Evolutionary conservation across 2,797 vertebrate species (phyloP), one percentile per base, ranked within the genome.

Genomic region (Semotilus atromaculatus): DNA sequence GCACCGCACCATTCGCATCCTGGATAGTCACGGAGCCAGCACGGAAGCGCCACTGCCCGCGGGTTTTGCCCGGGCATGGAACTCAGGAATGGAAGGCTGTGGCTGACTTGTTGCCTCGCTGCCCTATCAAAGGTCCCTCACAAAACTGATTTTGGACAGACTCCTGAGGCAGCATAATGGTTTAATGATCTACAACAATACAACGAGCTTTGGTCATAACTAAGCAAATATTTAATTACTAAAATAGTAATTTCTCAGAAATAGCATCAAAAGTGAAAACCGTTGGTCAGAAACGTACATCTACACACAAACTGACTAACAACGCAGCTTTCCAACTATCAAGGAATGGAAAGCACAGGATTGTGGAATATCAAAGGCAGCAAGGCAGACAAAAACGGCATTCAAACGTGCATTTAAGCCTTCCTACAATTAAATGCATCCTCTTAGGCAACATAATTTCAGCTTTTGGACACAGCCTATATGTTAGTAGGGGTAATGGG

Each of bases 401-500:
- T 60, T 60, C 58, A 60, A n/a, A 60, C n/a, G 0, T n/a, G 55
- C 1, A 10, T 60, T 60, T 5, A 13, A 26, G n/a, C 10, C 23
- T 60, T 26, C n/a, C 11, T 5, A 60, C 1, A 4, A 26, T 26
- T n/a, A 60, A 60, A 60, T 26, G n/a, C 11, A 26, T 60, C n/a
- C n/a, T 26, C 11, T 0, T 5, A 60, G 58, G 58, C n/a, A 14
- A 2, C 0, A 60, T 60, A 26, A 1, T 60, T 60, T 26, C 14
- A 60, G n/a, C 58, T 60, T 62, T 29, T 13, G 10, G n/a, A 62
- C 26, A 26, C 11, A 29, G 58, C 58, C 58, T 60, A 14, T 62
- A 26, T 48, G 71, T 86, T 83, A 86, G 51, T 16, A 51, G 60
- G 31, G 11, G 55, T 86, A 85, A 79, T 43, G 53, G n/a, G 34